These are phyloP conservation scores for Oryzaephilus surinamensis DNA, from an alignment of 1,140 invertebrate genomes.

Conservation along the genomic window DNA sequence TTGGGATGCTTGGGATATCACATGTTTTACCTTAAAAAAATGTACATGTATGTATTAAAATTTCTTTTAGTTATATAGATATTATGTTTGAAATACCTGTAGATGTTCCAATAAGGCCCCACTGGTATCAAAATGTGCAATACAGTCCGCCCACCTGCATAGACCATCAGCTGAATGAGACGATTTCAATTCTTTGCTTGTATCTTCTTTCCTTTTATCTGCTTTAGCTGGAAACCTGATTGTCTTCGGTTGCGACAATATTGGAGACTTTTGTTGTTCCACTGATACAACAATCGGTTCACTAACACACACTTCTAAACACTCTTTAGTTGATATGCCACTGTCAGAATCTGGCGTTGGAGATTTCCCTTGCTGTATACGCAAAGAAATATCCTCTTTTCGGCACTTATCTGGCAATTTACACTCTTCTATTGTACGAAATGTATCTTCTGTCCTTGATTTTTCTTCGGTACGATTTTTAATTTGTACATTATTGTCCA, in stretches of 20 bases:
- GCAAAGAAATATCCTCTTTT: no score
- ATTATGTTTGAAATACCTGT: slow-evolving; percentile 45
- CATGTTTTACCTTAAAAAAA: slow-evolving; percentile 59
- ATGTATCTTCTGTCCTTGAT: background rate
- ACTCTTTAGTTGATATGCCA: slow-evolving; percentile 23
- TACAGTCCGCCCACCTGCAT: slow-evolving; percentile 81
- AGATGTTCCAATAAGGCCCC: slow-evolving; percentile 79
- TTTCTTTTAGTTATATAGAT: no score
- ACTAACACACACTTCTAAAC: slow-evolving; percentile 23
- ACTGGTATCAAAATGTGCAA: slow-evolving; percentile 61
- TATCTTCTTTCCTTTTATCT: slow-evolving; percentile 24
- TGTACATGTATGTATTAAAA: slow-evolving; percentile 2
- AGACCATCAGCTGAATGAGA: slow-evolving; percentile 38
- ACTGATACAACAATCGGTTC: slow-evolving; percentile 17
- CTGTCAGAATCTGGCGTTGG: slow-evolving; percentile 27
- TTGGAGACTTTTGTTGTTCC: slow-evolving; percentile 42
- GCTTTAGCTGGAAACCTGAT: slow-evolving; percentile 59
- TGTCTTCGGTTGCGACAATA: slow-evolving; percentile 64
- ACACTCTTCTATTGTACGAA: no score
- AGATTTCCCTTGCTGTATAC: slow-evolving; percentile 10
- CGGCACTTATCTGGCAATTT: no score
- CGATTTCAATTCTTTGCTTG: slow-evolving; percentile 3
- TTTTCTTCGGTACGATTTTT: no score
- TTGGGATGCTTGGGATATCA: slow-evolving; percentile 67
- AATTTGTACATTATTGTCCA: no score